Conservation (phyloP, 2,113 vertebrate species). For the Myiagra hebetior region DNA sequence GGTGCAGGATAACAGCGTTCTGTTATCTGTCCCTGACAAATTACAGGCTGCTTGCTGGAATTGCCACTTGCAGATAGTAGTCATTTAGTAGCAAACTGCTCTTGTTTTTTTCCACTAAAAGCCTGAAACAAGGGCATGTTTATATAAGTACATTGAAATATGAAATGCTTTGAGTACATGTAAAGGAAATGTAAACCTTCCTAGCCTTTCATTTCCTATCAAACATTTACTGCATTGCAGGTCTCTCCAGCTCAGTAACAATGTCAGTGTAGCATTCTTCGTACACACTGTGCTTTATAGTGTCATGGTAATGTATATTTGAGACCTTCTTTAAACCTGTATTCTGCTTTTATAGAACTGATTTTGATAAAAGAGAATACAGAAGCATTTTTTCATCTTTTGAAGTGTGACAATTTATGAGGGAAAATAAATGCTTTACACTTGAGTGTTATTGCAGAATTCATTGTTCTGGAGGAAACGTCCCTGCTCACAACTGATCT, state of each 20-base stretch:
- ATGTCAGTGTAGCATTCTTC: background rate
- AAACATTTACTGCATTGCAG: slow-evolving; percentile 59
- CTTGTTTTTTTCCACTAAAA: slow-evolving; percentile 30
- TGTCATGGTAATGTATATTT: background rate
- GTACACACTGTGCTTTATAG: background rate
- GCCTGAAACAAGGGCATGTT: slow-evolving; percentile 52
- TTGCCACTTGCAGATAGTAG: slow-evolving; percentile 38
- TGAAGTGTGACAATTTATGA: slow-evolving; percentile 23
- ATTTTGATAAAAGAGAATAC: slow-evolving; percentile 41
- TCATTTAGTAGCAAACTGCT: slow-evolving; percentile 47
- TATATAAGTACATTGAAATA: slow-evolving; percentile 58
- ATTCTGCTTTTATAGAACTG: slow-evolving; percentile 46
- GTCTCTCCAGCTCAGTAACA: background rate
- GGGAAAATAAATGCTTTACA: background rate
- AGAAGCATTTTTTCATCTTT: slow-evolving; percentile 10
- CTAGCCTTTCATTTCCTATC: slow-evolving; percentile 17
- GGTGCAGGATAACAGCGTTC: slow-evolving; percentile 31
- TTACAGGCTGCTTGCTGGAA: slow-evolving; percentile 54
- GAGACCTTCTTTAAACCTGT: slow-evolving; percentile 39
- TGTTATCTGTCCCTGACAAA: slow-evolving; percentile 53
- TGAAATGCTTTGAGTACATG: slow-evolving; percentile 39
- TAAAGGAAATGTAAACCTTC: slow-evolving; percentile 30
- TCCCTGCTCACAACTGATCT: background rate
- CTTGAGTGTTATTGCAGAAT: background rate
- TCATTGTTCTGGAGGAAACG: background rate